Conservation (phyloP, 2,113 vertebrate genomes). For the Actenoides hombroni region DNA sequence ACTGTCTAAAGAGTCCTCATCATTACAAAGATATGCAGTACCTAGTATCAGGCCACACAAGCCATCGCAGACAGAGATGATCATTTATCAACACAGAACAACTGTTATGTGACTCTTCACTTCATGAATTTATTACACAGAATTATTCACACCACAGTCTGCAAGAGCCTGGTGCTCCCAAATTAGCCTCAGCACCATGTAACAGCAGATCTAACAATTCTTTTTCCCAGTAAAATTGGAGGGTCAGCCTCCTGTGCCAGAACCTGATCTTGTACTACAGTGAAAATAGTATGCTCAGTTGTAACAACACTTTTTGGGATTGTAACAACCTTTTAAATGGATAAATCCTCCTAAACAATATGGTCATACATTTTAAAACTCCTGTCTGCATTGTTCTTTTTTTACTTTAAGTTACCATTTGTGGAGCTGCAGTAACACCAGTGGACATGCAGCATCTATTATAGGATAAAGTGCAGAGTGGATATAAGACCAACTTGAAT, state of each 20-base stretch:
- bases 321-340: neutral
- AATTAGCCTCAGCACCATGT: neutral
- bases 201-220: neutral
- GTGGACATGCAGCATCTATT: neutral
- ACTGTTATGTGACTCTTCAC: neutral
- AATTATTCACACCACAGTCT: neutral
- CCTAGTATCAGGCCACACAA: neutral
- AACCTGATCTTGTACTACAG: neutral
- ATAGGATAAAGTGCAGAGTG: neutral
- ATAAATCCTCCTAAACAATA: neutral
- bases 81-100: neutral
- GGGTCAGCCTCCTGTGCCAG: neutral
- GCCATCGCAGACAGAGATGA: neutral
- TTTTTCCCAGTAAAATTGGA: neutral
- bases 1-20: neutral
- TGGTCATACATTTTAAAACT: neutral
- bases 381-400: neutral
- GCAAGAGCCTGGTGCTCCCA: neutral
- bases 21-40: neutral
- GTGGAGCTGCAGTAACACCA: neutral
- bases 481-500: neutral
- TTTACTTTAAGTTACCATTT: neutral
- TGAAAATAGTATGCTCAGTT: neutral
- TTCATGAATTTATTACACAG: neutral
- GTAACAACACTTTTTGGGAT: neutral